These are phyloP conservation scores for Nothoprocta pentlandii DNA, from an alignment of 2,113 vertebrate species.

Conservation along the genomic window DNA sequence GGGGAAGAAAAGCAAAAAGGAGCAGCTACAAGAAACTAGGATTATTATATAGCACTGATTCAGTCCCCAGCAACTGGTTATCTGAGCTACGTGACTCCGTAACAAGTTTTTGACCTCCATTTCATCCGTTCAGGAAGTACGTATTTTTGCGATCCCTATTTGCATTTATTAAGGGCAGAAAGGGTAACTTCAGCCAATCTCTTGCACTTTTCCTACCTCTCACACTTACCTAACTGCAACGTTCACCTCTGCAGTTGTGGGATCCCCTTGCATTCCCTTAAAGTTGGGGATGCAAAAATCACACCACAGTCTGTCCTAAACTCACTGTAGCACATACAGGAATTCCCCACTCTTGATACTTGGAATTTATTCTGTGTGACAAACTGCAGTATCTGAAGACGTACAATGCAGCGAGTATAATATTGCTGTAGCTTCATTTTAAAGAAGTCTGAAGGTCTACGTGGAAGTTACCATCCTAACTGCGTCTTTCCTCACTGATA, in stretches of 20 bases:
- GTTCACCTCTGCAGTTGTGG: neutral
- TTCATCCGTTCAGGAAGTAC: neutral
- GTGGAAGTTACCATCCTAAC: slow-evolving; percentile 3
- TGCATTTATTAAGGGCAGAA: neutral
- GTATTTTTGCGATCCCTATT: neutral
- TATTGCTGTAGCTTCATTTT: neutral
- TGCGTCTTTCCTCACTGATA: neutral
- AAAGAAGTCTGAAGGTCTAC: neutral
- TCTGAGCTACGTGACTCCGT: rapidly evolving
- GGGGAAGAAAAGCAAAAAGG: neutral
- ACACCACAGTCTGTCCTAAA: neutral
- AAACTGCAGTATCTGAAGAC: neutral
- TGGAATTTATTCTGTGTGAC: neutral
- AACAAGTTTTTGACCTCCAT: neutral
- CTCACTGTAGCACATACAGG: neutral
- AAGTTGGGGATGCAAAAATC: neutral
- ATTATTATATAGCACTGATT: neutral
- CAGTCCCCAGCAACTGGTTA: neutral
- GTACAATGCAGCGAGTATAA: neutral
- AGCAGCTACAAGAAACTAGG: neutral
- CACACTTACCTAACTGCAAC: neutral
- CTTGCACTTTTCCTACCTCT: neutral
- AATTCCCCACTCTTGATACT: neutral
- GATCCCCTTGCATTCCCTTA: neutral
- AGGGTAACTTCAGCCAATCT: neutral